Base-by-base conservation (phyloP, 2,797 vertebrate species). In the Gallinago solitaria region DNA sequence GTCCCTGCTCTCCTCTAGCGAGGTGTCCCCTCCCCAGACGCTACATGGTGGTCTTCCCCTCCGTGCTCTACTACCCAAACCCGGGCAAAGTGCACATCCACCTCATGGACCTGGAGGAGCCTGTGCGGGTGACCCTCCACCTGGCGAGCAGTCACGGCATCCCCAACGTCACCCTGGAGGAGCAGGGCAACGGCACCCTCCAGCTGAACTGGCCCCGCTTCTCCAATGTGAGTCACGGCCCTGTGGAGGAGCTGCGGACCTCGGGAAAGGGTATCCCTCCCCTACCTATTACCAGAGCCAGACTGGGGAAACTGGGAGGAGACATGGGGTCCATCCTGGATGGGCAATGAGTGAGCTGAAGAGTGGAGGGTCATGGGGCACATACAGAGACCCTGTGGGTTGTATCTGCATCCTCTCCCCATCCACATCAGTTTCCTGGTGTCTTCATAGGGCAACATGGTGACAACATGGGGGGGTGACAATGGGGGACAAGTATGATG, bases 171-270 rank as follows among this genome's bases (percentile, higher is more conserved):
- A 81, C 47, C 37, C 68, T 94, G 80, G 69, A 93, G 65, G 39
- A 64, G 9, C 80, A 48, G 61, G 76, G 41, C n/a, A 64, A 17
- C 3, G 47, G 24, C 3, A 30, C 67, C 48, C 57, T 88, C 24
- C 70, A 39, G n/a, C 43, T 86, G 63, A 35, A 80, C 68, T 71
- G 59, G 61, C 59, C 63, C 18, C 9, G 0, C 47, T 65, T 89
- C 83, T 25, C 60, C 75, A 68, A 28, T 0, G 82, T 93, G 53
- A 84, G 89, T 51, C 41, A 24, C 0, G 4, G 23, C 24, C 23
- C 50, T 3, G 0, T 0, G 3, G 28, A 8, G 16, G 35, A 39
- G 25, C 41, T 35, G 7, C 3, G 11, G 27, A 16, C 54, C 28
- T 39, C 3, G 1, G 23, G 69, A 50, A 54, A 35, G 50, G 20